Conservation (phyloP, 1,140 invertebrate species). For the Pogonomyrmex barbatus region DNA sequence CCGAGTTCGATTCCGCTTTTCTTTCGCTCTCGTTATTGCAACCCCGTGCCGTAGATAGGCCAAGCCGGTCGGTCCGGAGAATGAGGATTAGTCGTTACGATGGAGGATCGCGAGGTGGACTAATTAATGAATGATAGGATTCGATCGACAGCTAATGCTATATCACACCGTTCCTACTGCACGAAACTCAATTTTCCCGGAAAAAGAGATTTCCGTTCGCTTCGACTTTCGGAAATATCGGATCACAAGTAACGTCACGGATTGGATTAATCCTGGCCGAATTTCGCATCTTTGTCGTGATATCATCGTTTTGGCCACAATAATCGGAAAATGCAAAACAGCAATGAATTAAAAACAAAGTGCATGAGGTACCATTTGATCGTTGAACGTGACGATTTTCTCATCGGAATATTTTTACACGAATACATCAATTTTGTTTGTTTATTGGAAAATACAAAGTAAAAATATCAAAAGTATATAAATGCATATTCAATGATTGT, state of each 20-base stretch:
- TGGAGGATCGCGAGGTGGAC: conserved; percentile 66
- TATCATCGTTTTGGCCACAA: not conserved
- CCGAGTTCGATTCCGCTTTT: conserved; percentile 51
- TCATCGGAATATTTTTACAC: conserved; percentile 3
- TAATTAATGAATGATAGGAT: conserved; percentile 69
- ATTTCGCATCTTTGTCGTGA: not conserved
- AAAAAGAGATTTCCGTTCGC: conserved; percentile 16
- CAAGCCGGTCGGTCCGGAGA: conserved; percentile 18
- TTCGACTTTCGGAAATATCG: conserved; percentile 6
- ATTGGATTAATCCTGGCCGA: conserved; percentile 58
- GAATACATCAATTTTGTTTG: not conserved
- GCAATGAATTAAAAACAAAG: conserved; percentile 11
- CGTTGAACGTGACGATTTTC: conserved; percentile 2
- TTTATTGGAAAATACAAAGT: not conserved
- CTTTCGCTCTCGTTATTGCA: conserved; percentile 65
- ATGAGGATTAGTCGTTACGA: conserved; percentile 53
- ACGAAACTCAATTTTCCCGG: conserved; percentile 64
- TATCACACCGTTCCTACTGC: conserved; percentile 29
- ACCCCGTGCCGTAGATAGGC: conserved; percentile 25
- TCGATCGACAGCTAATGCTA: conserved; percentile 58
- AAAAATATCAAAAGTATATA: conserved; percentile 1
- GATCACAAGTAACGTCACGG: conserved; percentile 6
- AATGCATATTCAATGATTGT: conserved; percentile 21
- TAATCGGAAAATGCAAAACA: conserved; percentile 8
- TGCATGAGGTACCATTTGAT: not conserved